Evolutionary conservation across 2,113 vertebrate species (phyloP).

Genomic region (Garra rufa): DNA sequence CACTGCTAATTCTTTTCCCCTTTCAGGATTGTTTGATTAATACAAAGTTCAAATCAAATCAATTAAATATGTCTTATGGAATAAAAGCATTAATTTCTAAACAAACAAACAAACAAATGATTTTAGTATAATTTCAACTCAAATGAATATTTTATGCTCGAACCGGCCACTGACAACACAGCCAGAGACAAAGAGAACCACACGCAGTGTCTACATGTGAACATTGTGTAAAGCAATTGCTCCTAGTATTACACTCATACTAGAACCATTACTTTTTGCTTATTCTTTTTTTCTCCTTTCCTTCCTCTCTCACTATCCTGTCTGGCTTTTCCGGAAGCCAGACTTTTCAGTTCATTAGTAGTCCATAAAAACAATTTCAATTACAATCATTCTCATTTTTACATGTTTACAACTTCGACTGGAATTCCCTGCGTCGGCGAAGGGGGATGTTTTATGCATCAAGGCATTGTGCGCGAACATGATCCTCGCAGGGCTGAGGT

Average conservation of each 20-base stretch:
- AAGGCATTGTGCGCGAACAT: slow-evolving; percentile 24
- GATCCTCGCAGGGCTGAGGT: slow-evolving; percentile 35
- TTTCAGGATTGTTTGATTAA: neutral
- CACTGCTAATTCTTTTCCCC: neutral
- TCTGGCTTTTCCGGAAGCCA: slow-evolving; percentile 36
- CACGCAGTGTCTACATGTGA: neutral
- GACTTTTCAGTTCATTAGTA: slow-evolving; percentile 42
- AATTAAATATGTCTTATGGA: neutral
- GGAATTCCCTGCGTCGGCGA: slow-evolving; percentile 18
- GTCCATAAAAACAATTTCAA: slow-evolving; percentile 46
- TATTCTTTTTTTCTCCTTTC: neutral
- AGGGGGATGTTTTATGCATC: slow-evolving; percentile 48
- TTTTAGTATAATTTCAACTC: neutral
- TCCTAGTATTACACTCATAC: slow-evolving; percentile 26
- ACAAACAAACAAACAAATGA: neutral
- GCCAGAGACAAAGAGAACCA: neutral
- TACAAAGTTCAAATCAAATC: neutral
- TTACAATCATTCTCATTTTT: slow-evolving; percentile 39
- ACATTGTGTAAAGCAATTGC: slow-evolving; percentile 15
- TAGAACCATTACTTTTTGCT: slow-evolving; percentile 9
- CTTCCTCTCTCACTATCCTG: slow-evolving; percentile 10
- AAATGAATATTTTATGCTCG: neutral
- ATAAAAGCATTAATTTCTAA: neutral
- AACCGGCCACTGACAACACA: neutral
- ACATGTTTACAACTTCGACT: slow-evolving; percentile 43